Evolutionary conservation across 1,140 invertebrate species (phyloP).

Genomic region (Yoshiicerus persimilis): DNA sequence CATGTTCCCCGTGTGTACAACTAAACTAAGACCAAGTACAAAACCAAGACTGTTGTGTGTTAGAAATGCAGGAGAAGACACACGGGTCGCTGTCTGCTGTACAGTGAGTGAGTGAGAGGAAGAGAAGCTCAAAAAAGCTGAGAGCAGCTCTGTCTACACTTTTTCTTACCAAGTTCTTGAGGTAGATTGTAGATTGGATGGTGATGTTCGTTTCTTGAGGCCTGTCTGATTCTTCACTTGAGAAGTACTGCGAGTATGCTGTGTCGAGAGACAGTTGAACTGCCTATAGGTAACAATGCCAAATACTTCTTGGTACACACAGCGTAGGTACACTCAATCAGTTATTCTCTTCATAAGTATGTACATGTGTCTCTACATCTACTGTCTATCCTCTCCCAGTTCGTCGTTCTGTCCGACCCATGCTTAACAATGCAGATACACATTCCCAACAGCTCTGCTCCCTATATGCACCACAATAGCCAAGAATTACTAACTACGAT

Average conservation of each 20-base stretch:
- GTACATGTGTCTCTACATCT: neutral
- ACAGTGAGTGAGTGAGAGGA: neutral
- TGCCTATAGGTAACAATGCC: neutral
- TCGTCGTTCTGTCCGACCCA: neutral
- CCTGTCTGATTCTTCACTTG: neutral
- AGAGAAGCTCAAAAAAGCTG: neutral
- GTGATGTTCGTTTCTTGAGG: neutral
- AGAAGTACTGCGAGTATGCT: neutral
- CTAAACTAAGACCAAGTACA: too few relatives aligned
- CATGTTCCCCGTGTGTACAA: neutral
- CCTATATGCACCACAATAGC: neutral
- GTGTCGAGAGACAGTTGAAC: neutral
- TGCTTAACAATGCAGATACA: neutral
- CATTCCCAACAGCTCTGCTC: neutral
- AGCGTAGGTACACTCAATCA: neutral
- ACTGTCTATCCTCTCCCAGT: neutral
- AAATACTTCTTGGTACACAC: neutral
- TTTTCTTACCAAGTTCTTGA: neutral
- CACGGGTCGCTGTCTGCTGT: neutral
- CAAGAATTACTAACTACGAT: neutral
- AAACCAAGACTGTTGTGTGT: neutral
- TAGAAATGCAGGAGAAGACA: neutral
- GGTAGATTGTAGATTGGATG: constrained; percentile 7
- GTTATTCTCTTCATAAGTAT: neutral
- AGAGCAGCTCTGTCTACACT: constrained; percentile 1